phyloP scores from a whole-genome alignment of 92 coral and sea anemone genomes.

The Phenganax marumi region DNA sequence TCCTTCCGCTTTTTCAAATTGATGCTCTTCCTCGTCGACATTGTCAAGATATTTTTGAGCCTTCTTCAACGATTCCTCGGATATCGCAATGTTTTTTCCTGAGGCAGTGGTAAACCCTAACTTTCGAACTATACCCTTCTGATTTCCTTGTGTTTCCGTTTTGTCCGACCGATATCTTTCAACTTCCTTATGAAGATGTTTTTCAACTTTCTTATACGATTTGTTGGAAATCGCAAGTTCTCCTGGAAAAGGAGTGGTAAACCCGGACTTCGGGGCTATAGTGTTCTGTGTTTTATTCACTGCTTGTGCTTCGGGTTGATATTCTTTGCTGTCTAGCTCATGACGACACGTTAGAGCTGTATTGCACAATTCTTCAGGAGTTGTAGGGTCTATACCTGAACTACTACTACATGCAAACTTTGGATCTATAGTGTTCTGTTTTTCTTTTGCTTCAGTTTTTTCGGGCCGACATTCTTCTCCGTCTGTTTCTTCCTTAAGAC shows the following conservation, averaged over 20 bases:
- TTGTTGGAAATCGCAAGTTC: slow-evolving; percentile 46
- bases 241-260: slow-evolving; percentile 50
- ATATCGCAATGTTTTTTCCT: slow-evolving; percentile 56
- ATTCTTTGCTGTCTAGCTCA: neutral
- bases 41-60: slow-evolving; percentile 24
- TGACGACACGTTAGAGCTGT: slow-evolving; percentile 36
- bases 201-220: slow-evolving; percentile 46
- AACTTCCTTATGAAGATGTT: neutral
- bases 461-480: slow-evolving; percentile 4
- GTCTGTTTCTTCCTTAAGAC: neutral
- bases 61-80: slow-evolving; percentile 63
- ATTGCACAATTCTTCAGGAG: slow-evolving; percentile 46
- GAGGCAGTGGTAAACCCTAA: slow-evolving; percentile 67
- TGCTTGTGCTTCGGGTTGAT: neutral
- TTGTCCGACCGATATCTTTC: neutral
- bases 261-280: slow-evolving; percentile 26
- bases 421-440: neutral
- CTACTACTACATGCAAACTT: slow-evolving; percentile 49
- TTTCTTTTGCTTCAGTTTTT: neutral
- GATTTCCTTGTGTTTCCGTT: neutral
- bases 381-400: slow-evolving; percentile 46
- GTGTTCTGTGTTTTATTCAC: neutral
- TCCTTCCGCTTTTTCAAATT: neutral
- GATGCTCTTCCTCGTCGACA: neutral
- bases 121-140: neutral